Base-by-base conservation (phyloP, 2,888 invertebrate species). In the Rambutsinella grinnellia region DNA sequence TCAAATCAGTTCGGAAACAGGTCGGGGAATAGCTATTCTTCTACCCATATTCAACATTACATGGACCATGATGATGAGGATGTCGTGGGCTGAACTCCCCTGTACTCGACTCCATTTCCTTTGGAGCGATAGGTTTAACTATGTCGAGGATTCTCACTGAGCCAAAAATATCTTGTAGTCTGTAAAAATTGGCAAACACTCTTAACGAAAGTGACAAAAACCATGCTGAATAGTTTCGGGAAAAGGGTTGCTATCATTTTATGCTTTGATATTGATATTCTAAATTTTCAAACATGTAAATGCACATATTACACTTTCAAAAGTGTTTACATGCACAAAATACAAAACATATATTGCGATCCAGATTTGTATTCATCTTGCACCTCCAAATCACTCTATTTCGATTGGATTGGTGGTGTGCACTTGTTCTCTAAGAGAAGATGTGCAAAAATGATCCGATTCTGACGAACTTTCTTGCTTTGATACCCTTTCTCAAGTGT, bases 161-260 rank as follows among this genome's bases (percentile, higher is more conserved):
- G 75, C 79, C 79, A 79, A 79, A 76, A 79, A 79, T 79, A 79
- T 76, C 76, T 72, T 57, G 67, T 56, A 70, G 76, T 79, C 76
- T 79, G 76, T 79, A 68, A 79, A 79, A 79, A 71, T 79, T 79
- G 79, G 79, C 79, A 79, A 76, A 62, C 67, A 28, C 68, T 63
- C 44, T 27, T 46, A 26, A 57, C 44, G 67, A 68, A 46, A 47
- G 67, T 65, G 58, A 72, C 72, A 72, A 72, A 65, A 67, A 57
- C 27, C 60, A 57, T 53, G 68, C 21, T 57, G 36, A 36, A 8
- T 13, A 8, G 5, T 36, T 36, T 36, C 36, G 56, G 19, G 21
- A 24, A 53, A 53, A 23, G 24, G 23, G 44, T 44, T 44, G 2
- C n/a, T 57, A 56, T 46, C 28, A 13, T 46, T 23, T 57, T 53